Conservation (phyloP, 2,113 vertebrate species). For the Lycaon pictus region DNA sequence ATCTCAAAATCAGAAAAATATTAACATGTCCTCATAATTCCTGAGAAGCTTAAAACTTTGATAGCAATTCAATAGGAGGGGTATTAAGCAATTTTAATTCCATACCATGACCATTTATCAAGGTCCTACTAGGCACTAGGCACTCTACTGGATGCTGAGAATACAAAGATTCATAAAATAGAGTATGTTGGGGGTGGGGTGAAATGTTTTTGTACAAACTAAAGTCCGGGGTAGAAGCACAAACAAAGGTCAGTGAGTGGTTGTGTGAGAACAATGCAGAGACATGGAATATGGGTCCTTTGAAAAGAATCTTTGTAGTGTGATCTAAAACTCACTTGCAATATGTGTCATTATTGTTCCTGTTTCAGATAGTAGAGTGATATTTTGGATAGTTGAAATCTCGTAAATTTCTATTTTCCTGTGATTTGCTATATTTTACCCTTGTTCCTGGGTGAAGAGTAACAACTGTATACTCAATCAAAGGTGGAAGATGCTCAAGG, state of each 20-base stretch:
- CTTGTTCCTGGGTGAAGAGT: not conserved
- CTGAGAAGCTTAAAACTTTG: not conserved
- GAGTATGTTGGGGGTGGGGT: not conserved
- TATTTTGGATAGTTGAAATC: not conserved
- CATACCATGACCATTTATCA: not conserved
- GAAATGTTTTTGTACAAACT: not conserved
- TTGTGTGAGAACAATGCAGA: not conserved
- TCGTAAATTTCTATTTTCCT: not conserved
- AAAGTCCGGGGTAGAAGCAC: not conserved
- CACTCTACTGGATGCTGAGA: not conserved
- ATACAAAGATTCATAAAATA: not conserved
- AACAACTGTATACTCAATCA: not conserved
- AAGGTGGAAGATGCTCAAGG: not conserved
- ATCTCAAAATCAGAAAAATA: constrained; percentile 37
- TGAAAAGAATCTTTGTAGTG: constrained; percentile 10
- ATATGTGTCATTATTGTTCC: not conserved
- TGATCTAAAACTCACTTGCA: not conserved
- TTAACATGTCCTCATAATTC: constrained; percentile 11
- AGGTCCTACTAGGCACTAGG: not conserved
- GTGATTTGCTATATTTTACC: not conserved
- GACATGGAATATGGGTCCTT: not conserved
- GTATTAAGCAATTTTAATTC: not conserved
- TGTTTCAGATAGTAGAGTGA: not conserved
- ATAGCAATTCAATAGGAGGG: not conserved
- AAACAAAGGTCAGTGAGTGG: not conserved